Percentiles rank a stretch among this genome's conserved stretches.
These are phyloP conservation scores for Sesamia inferens DNA, from an alignment of 2,888 invertebrate genomes.

Conservation along the genomic window DNA sequence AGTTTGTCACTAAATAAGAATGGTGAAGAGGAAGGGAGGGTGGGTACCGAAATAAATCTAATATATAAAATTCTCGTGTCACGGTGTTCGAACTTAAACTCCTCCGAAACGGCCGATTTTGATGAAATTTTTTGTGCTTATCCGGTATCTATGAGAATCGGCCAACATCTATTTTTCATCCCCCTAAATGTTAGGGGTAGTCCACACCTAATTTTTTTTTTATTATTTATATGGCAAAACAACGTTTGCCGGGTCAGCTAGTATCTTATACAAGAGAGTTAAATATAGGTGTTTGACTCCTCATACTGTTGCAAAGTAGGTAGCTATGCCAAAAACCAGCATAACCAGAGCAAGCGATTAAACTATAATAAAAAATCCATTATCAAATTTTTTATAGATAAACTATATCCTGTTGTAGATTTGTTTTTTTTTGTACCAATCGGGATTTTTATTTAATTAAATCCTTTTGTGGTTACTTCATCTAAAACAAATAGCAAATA, in stretches of 20 bases:
- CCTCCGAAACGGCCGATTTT: too few species aligned
- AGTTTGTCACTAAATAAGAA: background rate
- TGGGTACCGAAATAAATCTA: background rate
- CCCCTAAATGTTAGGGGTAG: too few species aligned
- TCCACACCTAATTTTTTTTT: too few species aligned
- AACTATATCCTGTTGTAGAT: background rate
- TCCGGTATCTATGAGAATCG: too few species aligned
- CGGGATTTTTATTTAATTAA: background rate
- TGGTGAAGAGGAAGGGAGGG: background rate
- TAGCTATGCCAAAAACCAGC: background rate
- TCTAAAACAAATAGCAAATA: too few species aligned
- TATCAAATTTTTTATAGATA: background rate
- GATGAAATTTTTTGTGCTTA: too few species aligned
- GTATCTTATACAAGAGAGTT: background rate
- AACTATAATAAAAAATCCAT: background rate
- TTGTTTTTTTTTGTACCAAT: background rate
- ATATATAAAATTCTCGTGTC: too few species aligned
- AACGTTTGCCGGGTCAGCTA: too few species aligned
- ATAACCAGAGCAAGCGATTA: background rate
- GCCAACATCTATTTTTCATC: too few species aligned
- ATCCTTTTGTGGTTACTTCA: too few species aligned
- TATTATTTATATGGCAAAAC: too few species aligned
- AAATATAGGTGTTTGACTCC: background rate
- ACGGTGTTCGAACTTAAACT: too few species aligned
- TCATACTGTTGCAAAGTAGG: background rate